Conservation (phyloP, 2,888 invertebrate species). For the Saturnia pavonia region DNA sequence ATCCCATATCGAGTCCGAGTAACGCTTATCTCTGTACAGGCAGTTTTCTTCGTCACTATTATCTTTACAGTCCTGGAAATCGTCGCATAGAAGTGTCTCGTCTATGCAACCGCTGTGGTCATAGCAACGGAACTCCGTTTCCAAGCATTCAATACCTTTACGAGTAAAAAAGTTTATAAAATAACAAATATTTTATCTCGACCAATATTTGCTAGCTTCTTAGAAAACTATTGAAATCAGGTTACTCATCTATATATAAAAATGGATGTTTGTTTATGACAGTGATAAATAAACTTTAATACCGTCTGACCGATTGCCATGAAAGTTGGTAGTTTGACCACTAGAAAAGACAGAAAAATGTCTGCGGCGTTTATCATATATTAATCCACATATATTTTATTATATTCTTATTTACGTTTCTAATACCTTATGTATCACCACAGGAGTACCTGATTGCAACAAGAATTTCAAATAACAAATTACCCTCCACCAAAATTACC, state of each 20-base stretch:
- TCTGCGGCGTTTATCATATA: too few relatives aligned
- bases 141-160: constrained; percentile 67
- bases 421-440: not conserved
- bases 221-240: not conserved
- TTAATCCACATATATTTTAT: too few relatives aligned
- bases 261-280: too few relatives aligned
- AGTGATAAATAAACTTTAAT: too few relatives aligned
- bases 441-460: not conserved
- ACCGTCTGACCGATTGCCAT: too few relatives aligned
- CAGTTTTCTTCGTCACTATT: constrained; percentile 84
- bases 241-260: not conserved
- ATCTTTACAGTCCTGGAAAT: constrained; percentile 82
- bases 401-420: not conserved
- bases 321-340: too few relatives aligned
- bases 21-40: constrained; percentile 71
- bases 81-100: constrained; percentile 81
- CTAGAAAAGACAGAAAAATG: too few relatives aligned
- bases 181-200: not conserved
- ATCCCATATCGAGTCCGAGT: constrained; percentile 31
- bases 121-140: constrained; percentile 78
- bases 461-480: not conserved
- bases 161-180: constrained; percentile 43
- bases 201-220: not conserved
- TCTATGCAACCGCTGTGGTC: constrained; percentile 83
- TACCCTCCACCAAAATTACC: not conserved